Evolutionary conservation across 2,888 invertebrate genomes (phyloP).

Genomic region (Sclerodermus sp.): DNA sequence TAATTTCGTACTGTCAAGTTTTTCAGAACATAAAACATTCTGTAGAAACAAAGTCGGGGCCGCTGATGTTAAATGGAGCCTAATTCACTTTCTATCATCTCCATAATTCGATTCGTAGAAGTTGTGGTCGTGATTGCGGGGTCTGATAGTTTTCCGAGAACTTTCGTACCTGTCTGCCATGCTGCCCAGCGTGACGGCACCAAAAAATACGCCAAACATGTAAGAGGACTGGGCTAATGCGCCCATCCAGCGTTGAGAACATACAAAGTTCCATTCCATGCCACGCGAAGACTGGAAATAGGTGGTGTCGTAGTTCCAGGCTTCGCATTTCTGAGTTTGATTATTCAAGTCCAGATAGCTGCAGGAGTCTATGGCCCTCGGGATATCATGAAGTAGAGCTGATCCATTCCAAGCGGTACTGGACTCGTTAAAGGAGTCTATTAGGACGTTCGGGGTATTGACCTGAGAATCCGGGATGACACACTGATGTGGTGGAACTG

Average conservation of each 20-base stretch:
- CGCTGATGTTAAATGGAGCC: too few relatives aligned
- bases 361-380: constrained; percentile 62
- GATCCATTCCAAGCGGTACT: constrained; percentile 1
- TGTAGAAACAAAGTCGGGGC: too few relatives aligned
- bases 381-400: constrained; percentile 4
- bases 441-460: neutral
- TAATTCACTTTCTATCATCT: too few relatives aligned
- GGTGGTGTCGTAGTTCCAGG: constrained; percentile 74
- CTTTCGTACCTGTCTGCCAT: constrained; percentile 68
- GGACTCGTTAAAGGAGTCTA: neutral
- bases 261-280: constrained; percentile 84
- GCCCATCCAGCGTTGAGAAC: constrained; percentile 78
- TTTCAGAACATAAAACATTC: too few relatives aligned
- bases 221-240: constrained; percentile 76
- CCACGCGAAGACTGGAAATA: constrained; percentile 74
- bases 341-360: constrained; percentile 55
- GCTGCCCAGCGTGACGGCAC: constrained; percentile 76
- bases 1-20: too few relatives aligned
- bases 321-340: constrained; percentile 56
- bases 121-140: too few relatives aligned
- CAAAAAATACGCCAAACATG: constrained; percentile 83
- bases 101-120: too few relatives aligned
- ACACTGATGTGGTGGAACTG: constrained; percentile 72
- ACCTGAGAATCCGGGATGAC: constrained; percentile 21
- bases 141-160: too few relatives aligned